Evolutionary conservation across 2,113 vertebrate species (phyloP).

Genomic region (Odocoileus hemionus): DNA sequence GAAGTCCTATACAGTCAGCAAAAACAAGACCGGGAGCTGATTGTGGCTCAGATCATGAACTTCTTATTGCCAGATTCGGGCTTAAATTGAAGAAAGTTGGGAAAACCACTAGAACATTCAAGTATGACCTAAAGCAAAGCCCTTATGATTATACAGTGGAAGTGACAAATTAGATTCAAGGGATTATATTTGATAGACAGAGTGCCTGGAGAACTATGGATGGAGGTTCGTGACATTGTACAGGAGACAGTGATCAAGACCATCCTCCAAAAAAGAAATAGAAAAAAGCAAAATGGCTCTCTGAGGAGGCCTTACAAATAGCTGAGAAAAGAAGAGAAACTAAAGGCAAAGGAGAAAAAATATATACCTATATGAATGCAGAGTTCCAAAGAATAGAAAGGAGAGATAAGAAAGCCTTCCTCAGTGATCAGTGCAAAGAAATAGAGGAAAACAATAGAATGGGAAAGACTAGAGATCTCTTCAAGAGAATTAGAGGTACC

Average conservation of each 20-base stretch:
- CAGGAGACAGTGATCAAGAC: background rate
- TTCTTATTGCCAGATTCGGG: background rate
- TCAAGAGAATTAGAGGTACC: background rate
- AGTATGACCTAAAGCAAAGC: background rate
- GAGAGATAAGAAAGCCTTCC: background rate
- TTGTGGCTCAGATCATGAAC: background rate
- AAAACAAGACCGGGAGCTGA: background rate
- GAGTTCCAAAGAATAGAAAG: background rate
- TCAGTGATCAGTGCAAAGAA: background rate
- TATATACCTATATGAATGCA: background rate
- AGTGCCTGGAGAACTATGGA: background rate
- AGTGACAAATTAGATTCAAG: background rate
- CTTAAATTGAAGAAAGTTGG: background rate
- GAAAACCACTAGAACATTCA: background rate
- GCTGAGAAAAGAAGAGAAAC: background rate
- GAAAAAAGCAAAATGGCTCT: background rate
- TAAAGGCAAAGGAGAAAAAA: background rate
- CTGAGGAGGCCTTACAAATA: background rate
- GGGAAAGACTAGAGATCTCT: background rate
- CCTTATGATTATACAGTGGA: background rate
- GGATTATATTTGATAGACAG: background rate
- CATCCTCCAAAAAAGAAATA: background rate
- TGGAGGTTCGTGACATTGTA: background rate
- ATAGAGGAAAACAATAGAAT: background rate
- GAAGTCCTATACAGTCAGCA: background rate